Evolutionary conservation across 2,888 invertebrate species (phyloP).

Genomic region (Tinea trinotella): DNA sequence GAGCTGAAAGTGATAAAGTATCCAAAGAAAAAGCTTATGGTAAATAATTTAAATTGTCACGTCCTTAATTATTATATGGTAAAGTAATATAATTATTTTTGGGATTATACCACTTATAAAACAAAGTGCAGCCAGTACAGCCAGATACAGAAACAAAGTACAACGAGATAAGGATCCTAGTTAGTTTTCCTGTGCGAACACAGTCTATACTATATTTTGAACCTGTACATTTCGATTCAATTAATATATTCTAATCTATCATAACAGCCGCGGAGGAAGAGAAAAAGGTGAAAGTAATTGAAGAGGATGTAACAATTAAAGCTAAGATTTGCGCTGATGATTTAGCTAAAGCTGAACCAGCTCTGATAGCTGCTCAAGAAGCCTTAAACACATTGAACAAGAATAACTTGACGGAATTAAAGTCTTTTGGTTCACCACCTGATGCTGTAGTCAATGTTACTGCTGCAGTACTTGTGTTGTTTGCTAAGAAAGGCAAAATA

Average conservation of each 20-base stretch:
- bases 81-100: not conserved
- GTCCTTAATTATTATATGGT: too few species aligned
- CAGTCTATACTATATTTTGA: too few species aligned
- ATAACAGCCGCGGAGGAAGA: conserved; percentile 85
- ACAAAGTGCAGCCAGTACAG: too few species aligned
- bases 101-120: too few species aligned
- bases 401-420: conserved; percentile 93
- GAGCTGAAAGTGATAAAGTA: conserved; percentile 92
- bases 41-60: too few species aligned
- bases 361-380: conserved; percentile 88
- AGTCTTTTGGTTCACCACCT: conserved; percentile 94
- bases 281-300: conserved; percentile 90
- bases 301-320: conserved; percentile 88
- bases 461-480: conserved; percentile 90
- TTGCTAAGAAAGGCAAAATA: conserved; percentile 85
- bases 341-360: conserved; percentile 92
- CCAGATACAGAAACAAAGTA: too few species aligned
- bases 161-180: too few species aligned
- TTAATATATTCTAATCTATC: too few species aligned
- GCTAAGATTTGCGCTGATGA: conserved; percentile 91
- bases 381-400: conserved; percentile 95
- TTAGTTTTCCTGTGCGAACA: too few species aligned
- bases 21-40: conserved; percentile 87
- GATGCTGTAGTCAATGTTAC: conserved; percentile 89
- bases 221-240: too few species aligned